phyloP scores from a whole-genome alignment of 2,888 invertebrate genomes.

The Agrilus mali region DNA sequence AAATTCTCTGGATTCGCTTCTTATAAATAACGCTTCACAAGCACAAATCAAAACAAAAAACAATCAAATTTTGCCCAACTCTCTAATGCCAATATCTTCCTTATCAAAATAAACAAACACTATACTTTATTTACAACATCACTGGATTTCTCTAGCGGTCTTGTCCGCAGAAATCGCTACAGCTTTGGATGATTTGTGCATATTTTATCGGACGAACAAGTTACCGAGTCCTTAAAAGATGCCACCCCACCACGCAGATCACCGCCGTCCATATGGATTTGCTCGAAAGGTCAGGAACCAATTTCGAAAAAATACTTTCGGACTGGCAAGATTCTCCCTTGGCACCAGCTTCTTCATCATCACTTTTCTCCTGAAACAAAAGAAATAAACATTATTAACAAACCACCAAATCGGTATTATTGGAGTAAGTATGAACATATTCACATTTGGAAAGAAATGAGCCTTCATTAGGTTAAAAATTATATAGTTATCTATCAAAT shows the following conservation, averaged over 20 bases:
- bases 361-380: slow-evolving; percentile 8
- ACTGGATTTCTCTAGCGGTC: slow-evolving; percentile 8
- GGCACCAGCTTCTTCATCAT: slow-evolving; percentile 4
- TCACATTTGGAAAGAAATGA: no score
- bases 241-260: slow-evolving; percentile 50
- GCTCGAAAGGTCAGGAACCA: slow-evolving; percentile 42
- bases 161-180: slow-evolving; percentile 24
- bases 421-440: no score
- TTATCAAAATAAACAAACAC: not conserved
- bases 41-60: no score
- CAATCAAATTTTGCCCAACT: no score
- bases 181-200: slow-evolving; percentile 29
- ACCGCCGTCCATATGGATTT: slow-evolving; percentile 50
- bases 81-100: not conserved
- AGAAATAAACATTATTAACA: slow-evolving; percentile 3
- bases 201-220: slow-evolving; percentile 18
- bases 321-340: slow-evolving; percentile 10
- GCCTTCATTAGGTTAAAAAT: no score
- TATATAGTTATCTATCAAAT: no score
- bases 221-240: slow-evolving; percentile 46
- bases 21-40: not conserved
- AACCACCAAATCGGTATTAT: no score
- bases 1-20: not conserved
- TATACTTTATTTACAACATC: slow-evolving; percentile 6
- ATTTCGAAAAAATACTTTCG: slow-evolving; percentile 39